Base-by-base conservation (phyloP, 1,140 invertebrate genomes). In the Philotrypesis tridentata region DNA sequence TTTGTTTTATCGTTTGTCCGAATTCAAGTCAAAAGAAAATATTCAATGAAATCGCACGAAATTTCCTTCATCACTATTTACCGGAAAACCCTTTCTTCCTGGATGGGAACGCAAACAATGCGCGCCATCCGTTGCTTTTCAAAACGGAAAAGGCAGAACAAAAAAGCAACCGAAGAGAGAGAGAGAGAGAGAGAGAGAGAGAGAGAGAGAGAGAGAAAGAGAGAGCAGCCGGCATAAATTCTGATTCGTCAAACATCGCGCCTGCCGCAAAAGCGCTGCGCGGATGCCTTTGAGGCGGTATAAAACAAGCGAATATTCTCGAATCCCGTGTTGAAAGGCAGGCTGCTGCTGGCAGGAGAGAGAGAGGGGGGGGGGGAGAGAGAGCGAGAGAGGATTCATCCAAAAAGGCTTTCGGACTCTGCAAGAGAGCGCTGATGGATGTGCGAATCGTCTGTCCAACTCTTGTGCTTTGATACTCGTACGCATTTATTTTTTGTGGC, bases 351-450 rank as follows among this genome's bases (percentile, higher is more conserved):
- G 70, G n/a, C 25, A 77, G 21, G 48, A 76, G 65, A 71, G 65
- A 37, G n/a, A n/a, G n/a, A n/a, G n/a, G n/a, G n/a, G n/a, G n/a
- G n/a, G n/a, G 21, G 48, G 71, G 65, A 71, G 65, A 37, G n/a
- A n/a, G n/a, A n/a, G n/a, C n/a, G 48, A 76, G 65, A 71, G 65
- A 37, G 27, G 43, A 65, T 11, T 1, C 70, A 23, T 48, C 63
- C 60, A 74, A 80, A n/a, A 74, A 71, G 61, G 70, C 71, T 27
- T 29, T 70, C 65, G 37, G 17, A 48, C 76, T 55, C 63, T 37
- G 8, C 11, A 37, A 3, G 43, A 48, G 43, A 48, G 8, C 33
- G 43, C 23, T 76, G 80, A 84, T 81, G 83, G 79, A 84, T 81
- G 75, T 4, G 63, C 75, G 21, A 55, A 55, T 29, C 78, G 37